Evolutionary conservation across 2,888 invertebrate species (phyloP), one percentile per base, ranked within the genome.

Genomic region (Poecilus cupreus): DNA sequence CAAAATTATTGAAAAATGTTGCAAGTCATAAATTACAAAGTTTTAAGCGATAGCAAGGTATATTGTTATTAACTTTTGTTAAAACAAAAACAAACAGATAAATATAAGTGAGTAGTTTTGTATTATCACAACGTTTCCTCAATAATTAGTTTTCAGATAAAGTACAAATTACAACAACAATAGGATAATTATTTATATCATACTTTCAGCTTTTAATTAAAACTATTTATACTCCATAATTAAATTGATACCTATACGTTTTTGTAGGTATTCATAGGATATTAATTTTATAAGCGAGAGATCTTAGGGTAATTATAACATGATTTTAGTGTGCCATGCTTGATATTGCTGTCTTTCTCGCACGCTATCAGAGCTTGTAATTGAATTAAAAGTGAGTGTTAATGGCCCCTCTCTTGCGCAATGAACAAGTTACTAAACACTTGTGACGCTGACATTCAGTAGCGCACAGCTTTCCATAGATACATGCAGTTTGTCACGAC

Each of bases 301-400:
- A 68, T 68, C 64, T 68, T 68, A 68, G 16, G 32, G 39, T 68
- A 68, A 68, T 68, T 68, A 68, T 37, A 68, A 68, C 64, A 68
- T 68, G 64, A 68, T 68, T 68, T 68, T 68, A 68, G 64, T 68
- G 11, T 68, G 64, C 37, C 37, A 37, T 68, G 64, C 13, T 6
- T 68, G 13, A 18, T 68, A 68, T 68, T 11, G 16, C 37, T 18
- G 32, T 68, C 64, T 37, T 68, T 68, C 16, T 68, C 37, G 18
- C 64, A 39, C 37, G 39, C 64, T 68, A 68, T 68, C 64, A 68
- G 26, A 24, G 72, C 46, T 13, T 72, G 49, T 51, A 75, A 75
- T 80, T 80, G 80, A 80, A 80, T 80, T 24, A 72, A 80, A 72
- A 72, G 68, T 80, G 72, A 72, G 51, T 54, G 70, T 80, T 70